phyloP scores from a whole-genome alignment of 2,888 invertebrate genomes.

The Heliconius aoede region DNA sequence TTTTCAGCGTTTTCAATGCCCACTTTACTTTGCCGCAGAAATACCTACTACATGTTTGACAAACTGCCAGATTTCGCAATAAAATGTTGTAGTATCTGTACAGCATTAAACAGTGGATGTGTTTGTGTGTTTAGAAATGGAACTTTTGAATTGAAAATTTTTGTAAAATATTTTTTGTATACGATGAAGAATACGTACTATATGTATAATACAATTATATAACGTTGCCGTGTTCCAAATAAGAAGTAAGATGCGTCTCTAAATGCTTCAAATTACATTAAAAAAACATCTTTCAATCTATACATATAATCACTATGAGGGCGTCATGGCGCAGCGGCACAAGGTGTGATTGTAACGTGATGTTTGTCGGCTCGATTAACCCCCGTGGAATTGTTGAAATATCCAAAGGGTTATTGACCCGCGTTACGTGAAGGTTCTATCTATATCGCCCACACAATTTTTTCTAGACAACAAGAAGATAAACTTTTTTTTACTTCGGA shows the following conservation, averaged over 20 bases:
- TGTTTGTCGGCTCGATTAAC: too few species aligned
- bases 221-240: too few species aligned
- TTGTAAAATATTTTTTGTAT: too few species aligned
- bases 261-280: background rate
- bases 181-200: too few species aligned
- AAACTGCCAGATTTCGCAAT: conserved; percentile 18
- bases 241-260: background rate
- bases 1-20: background rate
- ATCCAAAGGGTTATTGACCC: conserved; percentile 8
- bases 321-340: too few species aligned
- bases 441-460: background rate
- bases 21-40: conserved; percentile 3
- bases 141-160: too few species aligned
- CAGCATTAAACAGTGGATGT: background rate
- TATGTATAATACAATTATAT: too few species aligned
- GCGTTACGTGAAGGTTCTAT: background rate
- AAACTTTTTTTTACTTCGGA: background rate
- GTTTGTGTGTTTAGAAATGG: background rate
- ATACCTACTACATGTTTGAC: conserved; percentile 7
- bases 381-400: background rate
- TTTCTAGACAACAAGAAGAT: background rate
- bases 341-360: too few species aligned
- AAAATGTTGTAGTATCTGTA: background rate
- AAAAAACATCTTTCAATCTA: background rate
- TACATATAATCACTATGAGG: too few species aligned